A percentile compares a stretch with the other conserved stretches of the same genome.
Conservation (phyloP, 1,140 invertebrate species). For the Apis florea region DNA sequence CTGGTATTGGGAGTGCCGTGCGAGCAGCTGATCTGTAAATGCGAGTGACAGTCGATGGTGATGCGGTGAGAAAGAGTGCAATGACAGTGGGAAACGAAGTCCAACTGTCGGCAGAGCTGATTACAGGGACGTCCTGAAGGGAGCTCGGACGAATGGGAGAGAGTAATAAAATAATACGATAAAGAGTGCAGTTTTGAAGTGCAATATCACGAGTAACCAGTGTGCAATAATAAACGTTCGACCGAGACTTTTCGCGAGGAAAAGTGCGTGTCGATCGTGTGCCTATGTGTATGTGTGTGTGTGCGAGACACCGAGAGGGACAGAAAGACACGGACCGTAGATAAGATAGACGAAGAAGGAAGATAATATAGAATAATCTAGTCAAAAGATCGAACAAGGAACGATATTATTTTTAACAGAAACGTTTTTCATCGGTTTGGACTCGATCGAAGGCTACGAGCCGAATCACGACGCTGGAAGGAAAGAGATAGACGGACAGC, state of each 20-base stretch:
- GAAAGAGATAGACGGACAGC: constrained; percentile 7
- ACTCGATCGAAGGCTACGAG: not conserved
- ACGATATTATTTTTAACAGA: constrained; percentile 2
- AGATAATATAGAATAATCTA: constrained; percentile 26
- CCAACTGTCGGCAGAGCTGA: constrained; percentile 1
- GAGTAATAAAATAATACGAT: not conserved
- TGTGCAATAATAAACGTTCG: constrained; percentile 29
- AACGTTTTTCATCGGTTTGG: not conserved
- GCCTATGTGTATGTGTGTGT: no score
- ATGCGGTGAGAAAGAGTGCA: not conserved
- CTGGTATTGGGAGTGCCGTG: not conserved
- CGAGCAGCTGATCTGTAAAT: not conserved
- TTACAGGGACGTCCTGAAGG: constrained; percentile 6
- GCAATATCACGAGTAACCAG: constrained; percentile 25
- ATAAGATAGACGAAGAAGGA: not conserved
- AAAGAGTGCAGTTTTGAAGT: constrained; percentile 21
- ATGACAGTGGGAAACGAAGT: constrained; percentile 23
- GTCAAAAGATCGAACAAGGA: constrained; percentile 5
- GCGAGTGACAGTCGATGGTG: constrained; percentile 20
- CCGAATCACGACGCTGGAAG: constrained; percentile 1
- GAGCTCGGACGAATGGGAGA: not conserved
- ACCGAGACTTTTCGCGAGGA: not conserved
- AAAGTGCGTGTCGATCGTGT: not conserved
- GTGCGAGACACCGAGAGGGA: not conserved
- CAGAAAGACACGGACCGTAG: not conserved